These are phyloP conservation scores for Peromyscus eremicus DNA, from an alignment of 2,797 vertebrate species.

Conservation along the genomic window DNA sequence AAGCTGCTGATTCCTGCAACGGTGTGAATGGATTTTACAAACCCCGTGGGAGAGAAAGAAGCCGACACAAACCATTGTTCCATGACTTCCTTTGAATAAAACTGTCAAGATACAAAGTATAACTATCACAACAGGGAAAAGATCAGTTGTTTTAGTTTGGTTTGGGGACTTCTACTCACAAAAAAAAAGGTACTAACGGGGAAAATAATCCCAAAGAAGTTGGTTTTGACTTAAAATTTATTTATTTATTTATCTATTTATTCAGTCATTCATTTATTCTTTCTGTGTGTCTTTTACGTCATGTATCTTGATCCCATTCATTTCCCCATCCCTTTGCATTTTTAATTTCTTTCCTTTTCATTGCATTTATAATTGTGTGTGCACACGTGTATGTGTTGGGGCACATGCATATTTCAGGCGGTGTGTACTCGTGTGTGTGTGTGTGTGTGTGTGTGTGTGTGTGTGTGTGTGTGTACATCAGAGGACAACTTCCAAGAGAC, in stretches of 20 bases:
- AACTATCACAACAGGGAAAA: neutral
- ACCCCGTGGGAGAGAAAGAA: slow-evolving; percentile 19
- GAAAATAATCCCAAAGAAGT: neutral
- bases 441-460: neutral
- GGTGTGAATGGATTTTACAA: neutral
- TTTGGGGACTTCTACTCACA: neutral
- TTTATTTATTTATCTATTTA: no score
- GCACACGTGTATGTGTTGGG: neutral
- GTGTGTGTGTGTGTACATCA: neutral
- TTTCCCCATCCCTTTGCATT: neutral
- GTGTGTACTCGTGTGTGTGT: neutral
- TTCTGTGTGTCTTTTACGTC: no score
- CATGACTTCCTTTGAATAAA: neutral
- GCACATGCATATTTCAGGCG: no score
- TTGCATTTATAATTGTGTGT: neutral
- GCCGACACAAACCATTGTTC: neutral
- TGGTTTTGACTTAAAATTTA: neutral
- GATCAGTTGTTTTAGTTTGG: neutral
- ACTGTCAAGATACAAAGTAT: neutral
- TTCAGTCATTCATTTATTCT: no score
- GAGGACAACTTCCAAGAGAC: neutral
- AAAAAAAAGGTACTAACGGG: neutral
- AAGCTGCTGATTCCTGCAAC: neutral
- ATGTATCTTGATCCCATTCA: no score
- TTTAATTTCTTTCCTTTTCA: neutral